These are phyloP conservation scores for Balaenoptera acutorostrata DNA, from an alignment of 2,113 vertebrate genomes.

Conservation along the genomic window DNA sequence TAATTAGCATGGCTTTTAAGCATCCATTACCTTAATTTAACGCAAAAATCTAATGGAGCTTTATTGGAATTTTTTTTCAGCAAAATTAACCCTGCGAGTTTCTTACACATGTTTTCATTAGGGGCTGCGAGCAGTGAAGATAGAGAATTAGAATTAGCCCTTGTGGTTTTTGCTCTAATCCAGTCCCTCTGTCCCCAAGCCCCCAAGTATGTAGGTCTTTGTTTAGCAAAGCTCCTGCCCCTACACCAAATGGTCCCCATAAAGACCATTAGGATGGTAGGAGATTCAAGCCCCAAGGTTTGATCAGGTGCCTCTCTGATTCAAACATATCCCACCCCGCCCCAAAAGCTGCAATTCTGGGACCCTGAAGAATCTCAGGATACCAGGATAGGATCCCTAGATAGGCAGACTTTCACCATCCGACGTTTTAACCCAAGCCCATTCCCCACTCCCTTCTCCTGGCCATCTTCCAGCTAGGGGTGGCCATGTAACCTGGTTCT, in stretches of 20 bases:
- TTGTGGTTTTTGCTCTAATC: slow-evolving; percentile 64
- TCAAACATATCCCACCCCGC: neutral
- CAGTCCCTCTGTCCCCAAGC: neutral
- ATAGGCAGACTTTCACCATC: neutral
- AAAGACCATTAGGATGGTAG: neutral
- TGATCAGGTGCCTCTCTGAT: neutral
- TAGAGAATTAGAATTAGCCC: slow-evolving; percentile 79
- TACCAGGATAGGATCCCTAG: neutral
- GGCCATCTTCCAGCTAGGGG: neutral
- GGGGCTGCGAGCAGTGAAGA: slow-evolving; percentile 70
- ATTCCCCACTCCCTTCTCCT: neutral
- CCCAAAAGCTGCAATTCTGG: neutral
- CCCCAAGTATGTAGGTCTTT: neutral
- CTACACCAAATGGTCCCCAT: neutral
- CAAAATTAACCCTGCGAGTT: slow-evolving; percentile 83
- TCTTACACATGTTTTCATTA: slow-evolving; percentile 84
- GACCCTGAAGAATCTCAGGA: neutral
- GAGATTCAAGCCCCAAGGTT: neutral
- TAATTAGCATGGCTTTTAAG: slow-evolving; percentile 86
- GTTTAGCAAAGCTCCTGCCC: neutral
- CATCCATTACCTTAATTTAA: slow-evolving; percentile 84
- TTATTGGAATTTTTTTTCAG: slow-evolving; percentile 79
- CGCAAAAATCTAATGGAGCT: slow-evolving; percentile 78
- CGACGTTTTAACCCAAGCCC: neutral
- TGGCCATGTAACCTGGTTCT: neutral